Percentiles rank a stretch among this genome's conserved stretches.
phyloP scores from a whole-genome alignment of 1,140 invertebrate species.

The Ridgeia piscesae region DNA sequence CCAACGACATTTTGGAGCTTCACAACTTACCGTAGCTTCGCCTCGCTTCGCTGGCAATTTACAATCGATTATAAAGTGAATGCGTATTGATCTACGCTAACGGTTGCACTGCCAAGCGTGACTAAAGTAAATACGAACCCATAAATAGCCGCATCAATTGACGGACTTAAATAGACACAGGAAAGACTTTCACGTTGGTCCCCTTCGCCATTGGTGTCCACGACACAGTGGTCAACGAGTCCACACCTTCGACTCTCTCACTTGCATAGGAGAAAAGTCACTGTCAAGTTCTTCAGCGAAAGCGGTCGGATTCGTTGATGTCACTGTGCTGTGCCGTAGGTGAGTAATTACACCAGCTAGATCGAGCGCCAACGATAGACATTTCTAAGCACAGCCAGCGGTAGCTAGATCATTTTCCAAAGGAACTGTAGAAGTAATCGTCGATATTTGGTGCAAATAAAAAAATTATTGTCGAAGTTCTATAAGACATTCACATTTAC shows the following conservation, averaged over 20 bases:
- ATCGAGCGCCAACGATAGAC: too few species aligned
- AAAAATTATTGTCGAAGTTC: too few species aligned
- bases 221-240: not conserved
- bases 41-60: not conserved
- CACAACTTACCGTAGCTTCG: not conserved
- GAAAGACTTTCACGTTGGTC: not conserved
- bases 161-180: not conserved
- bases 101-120: not conserved
- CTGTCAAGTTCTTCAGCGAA: not conserved
- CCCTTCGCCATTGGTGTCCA: not conserved
- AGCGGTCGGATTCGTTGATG: not conserved
- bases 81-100: not conserved
- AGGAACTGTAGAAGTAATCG: too few species aligned
- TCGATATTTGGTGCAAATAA: too few species aligned
- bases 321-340: not conserved
- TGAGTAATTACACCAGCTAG: not conserved
- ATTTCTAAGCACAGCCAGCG: too few species aligned
- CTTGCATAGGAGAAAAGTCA: not conserved
- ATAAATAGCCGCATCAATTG: not conserved
- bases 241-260: not conserved
- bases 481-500: too few species aligned
- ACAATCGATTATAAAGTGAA: conserved; percentile 1
- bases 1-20: not conserved
- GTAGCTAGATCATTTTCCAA: too few species aligned
- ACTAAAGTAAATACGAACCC: not conserved